Base-by-base conservation (phyloP, 2,888 invertebrate genomes). In the Leucozona laternaria region DNA sequence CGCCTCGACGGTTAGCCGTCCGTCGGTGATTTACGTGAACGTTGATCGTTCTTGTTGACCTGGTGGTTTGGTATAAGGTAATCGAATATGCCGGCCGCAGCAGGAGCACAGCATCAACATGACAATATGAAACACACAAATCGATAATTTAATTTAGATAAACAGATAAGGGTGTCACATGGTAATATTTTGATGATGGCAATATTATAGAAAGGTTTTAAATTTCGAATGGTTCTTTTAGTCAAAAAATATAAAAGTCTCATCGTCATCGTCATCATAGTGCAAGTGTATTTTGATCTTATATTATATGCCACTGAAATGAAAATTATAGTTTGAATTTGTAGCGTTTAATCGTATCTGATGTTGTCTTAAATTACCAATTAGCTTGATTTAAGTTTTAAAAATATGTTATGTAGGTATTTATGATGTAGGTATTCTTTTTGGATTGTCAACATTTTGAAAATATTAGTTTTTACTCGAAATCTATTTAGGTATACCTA, bases 81-180 rank as follows among this genome's bases (percentile, higher is more conserved):
- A 80, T 72, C 72, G 72, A 68, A 85, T 85, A 73, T 53, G 8
- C 55, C 22, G n/a, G 34, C 78, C 86, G 34, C 82, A 82, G 86
- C 86, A 66, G 86, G 82, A 82, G 82, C 78, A 66, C 31, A 68
- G 37, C 31, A 68, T 79, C 78, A 71, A 55, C 81, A 82, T 75
- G 71, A 75, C 78, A 86, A 86, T n/a, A n/a, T 82, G 73, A 71
- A 79, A 50, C n/a, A 75, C 66, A 17, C 31, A 73, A 81, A 79
- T 75, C 37, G 75, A 71, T 57, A 75, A 64, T 82, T 80, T 76
- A 71, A 80, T 71, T 66, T 71, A 71, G 80, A 72, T 71, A 71
- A 66, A 15, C 58, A 64, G 84, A 76, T 76, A 71, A 34, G 48
- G 34, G 40, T 8, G 66, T 58, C 3, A 20, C 43, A 57, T 76